Conservation (phyloP, 2,113 vertebrate genomes). For the Salvelinus namaycush region DNA sequence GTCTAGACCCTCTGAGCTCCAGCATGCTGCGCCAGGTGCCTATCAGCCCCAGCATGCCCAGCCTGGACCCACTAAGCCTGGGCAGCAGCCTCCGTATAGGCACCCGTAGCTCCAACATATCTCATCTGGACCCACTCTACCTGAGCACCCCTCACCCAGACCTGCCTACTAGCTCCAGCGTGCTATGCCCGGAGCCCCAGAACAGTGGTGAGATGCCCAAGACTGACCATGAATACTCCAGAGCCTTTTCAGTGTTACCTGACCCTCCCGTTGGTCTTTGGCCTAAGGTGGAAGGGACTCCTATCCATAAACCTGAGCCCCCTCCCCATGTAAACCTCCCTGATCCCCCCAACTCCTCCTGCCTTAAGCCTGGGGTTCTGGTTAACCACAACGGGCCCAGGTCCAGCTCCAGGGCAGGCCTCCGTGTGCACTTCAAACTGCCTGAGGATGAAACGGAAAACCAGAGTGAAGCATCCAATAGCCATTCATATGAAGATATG, state of each 20-base stretch:
- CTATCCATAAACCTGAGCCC: conserved; percentile 42
- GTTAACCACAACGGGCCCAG: conserved; percentile 86
- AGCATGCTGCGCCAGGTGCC: conserved; percentile 14
- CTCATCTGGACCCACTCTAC: conserved; percentile 41
- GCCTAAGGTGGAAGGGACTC: conserved; percentile 30
- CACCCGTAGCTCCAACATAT: conserved; percentile 39
- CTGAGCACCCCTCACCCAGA: conserved; percentile 30
- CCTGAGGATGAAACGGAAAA: conserved; percentile 87
- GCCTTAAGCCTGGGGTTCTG: conserved; percentile 78
- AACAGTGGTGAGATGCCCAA: conserved; percentile 9
- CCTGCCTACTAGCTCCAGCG: conserved; percentile 22
- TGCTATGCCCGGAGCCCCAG: conserved; percentile 16
- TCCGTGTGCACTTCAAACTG: conserved; percentile 91
- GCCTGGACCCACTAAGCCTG: conserved; percentile 37
- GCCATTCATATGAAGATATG: conserved; percentile 66
- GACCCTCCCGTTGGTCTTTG: neutral
- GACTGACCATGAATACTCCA: conserved; percentile 33
- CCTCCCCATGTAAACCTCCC: conserved; percentile 49
- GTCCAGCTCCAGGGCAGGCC: conserved; percentile 82
- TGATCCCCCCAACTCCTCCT: conserved; percentile 74
- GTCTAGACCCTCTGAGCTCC: conserved; percentile 39
- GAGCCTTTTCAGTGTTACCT: neutral
- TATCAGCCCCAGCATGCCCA: conserved; percentile 19
- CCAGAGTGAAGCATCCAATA: conserved; percentile 67
- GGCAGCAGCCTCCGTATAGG: conserved; percentile 33